Evolutionary conservation across 2,888 invertebrate genomes (phyloP).

Genomic region (Caenorhabditis wallacei): DNA sequence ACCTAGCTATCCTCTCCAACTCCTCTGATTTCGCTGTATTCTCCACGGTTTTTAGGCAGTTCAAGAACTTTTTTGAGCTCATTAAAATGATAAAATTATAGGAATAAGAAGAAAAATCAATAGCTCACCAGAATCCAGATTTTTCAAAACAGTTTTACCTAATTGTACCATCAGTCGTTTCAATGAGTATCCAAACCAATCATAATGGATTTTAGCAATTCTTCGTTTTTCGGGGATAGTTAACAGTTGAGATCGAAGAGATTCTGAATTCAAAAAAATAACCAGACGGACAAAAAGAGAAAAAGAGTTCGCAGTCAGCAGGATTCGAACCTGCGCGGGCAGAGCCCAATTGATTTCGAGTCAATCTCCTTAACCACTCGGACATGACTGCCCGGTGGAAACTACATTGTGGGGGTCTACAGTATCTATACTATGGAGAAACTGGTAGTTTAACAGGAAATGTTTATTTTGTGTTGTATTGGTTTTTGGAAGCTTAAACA

Average conservation of each 20-base stretch:
- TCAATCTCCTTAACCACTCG: conserved; percentile 78
- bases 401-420: too few relatives aligned
- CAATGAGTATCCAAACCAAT: conserved; percentile 73
- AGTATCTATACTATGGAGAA: too few relatives aligned
- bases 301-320: conserved; percentile 76
- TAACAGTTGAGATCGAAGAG: conserved; percentile 46
- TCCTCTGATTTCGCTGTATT: conserved; percentile 69
- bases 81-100: conserved; percentile 48
- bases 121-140: conserved; percentile 61
- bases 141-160: conserved; percentile 66
- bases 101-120: too few relatives aligned
- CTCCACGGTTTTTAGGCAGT: conserved; percentile 40
- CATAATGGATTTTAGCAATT: conserved; percentile 73
- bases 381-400: conserved; percentile 73
- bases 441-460: too few relatives aligned
- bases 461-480: too few relatives aligned
- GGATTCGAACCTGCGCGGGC: conserved; percentile 77
- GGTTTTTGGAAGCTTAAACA: too few relatives aligned
- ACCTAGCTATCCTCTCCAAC: conserved; percentile 68
- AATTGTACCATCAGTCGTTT: conserved; percentile 75
- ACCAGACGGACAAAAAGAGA: neutral
- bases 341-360: conserved; percentile 78
- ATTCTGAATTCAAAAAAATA: conserved; percentile 19
- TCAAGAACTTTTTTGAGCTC: conserved; percentile 51
- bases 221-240: conserved; percentile 43